Percentiles rank a stretch among this genome's conserved stretches.
Evolutionary conservation across 2,888 invertebrate genomes (phyloP).

Genomic region (Dendrolimus houi): DNA sequence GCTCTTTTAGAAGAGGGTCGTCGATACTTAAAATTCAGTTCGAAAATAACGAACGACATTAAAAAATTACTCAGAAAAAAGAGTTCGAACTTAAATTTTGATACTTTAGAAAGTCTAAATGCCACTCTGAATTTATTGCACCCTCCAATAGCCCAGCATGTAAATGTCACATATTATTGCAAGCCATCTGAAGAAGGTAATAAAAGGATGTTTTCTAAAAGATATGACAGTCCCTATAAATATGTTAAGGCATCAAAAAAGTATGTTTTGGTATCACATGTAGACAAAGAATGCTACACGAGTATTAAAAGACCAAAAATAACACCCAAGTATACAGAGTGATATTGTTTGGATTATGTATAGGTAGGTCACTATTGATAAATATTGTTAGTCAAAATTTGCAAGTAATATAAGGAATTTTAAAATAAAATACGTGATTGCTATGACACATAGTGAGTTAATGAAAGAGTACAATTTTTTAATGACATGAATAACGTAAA

Average conservation of each 20-base stretch:
- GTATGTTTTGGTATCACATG: slow-evolving; percentile 12
- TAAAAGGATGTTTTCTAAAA: slow-evolving; percentile 29
- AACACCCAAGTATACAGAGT: slow-evolving; percentile 29
- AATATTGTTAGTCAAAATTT: not conserved
- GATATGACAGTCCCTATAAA: slow-evolving; percentile 14
- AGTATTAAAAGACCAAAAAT: slow-evolving; percentile 27
- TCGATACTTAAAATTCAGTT: slow-evolving; percentile 52
- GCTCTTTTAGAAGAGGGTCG: slow-evolving; percentile 53
- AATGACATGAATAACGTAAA: too few relatives aligned
- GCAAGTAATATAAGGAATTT: not conserved
- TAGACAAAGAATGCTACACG: slow-evolving; percentile 12
- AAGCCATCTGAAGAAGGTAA: slow-evolving; percentile 45
- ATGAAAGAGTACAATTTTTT: too few relatives aligned
- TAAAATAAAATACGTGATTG: not conserved
- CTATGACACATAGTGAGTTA: not conserved
- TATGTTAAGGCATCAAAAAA: slow-evolving; percentile 5
- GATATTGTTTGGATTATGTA: slow-evolving; percentile 13
- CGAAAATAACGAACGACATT: slow-evolving; percentile 53
- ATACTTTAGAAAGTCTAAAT: slow-evolving; percentile 37
- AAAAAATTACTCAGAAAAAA: slow-evolving; percentile 46
- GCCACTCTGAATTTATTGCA: slow-evolving; percentile 36
- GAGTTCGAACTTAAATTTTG: slow-evolving; percentile 27
- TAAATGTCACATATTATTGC: slow-evolving; percentile 35
- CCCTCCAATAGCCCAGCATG: slow-evolving; percentile 29
- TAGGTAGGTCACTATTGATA: slow-evolving; percentile 17